Base-by-base conservation (phyloP, 2,888 invertebrate genomes). In the Oscheius sp. region DNA sequence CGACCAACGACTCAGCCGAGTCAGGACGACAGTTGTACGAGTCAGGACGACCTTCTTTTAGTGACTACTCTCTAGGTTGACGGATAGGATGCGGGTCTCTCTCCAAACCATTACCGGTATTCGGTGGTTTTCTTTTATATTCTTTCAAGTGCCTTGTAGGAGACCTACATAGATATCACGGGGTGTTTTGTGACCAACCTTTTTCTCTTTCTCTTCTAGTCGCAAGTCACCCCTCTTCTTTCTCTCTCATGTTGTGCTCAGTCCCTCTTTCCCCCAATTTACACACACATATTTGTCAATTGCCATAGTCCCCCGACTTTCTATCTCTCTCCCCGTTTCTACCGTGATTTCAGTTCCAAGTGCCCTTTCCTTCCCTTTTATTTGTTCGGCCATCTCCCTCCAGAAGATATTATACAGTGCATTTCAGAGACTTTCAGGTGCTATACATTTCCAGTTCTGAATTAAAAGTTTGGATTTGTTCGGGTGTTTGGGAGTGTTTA, bases 21-120 rank as follows among this genome's bases (percentile, higher is more conserved):
- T 21, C 73, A 76, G 60, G 70, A 59, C 33, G 55, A 53, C 68
- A 53, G 72, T 37, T 63, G 63, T 47, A 37, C 71, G 55, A 76
- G 70, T 55, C 85, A 85, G 70, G 87, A 87, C 58, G 87, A 87
- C 73, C 80, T 87, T 7, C 82, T 87, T 35, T 78, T 87, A 5
- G 87, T 87, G 55, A 87, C 87, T 33, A 87, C 87, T 42, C 74
- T 85, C 21, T 85, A 75, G 63, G n/a, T 47, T 37, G 37, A 55
- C 21, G 21, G 55, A 55, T 29, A 55, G 21, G 11, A 35, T 55
- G 53, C 68, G 55, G 55, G 68, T 68, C 51, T 32, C 5, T 32
- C 21, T 21, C 5, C 7, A 42, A 21, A 51, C 21, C 21, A 33
- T 55, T 68, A 35, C 66, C 51, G 57, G 70, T 37, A 42, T 47